Evolutionary conservation across 2,113 vertebrate genomes (phyloP).

Genomic region (Anthoscopus minutus): DNA sequence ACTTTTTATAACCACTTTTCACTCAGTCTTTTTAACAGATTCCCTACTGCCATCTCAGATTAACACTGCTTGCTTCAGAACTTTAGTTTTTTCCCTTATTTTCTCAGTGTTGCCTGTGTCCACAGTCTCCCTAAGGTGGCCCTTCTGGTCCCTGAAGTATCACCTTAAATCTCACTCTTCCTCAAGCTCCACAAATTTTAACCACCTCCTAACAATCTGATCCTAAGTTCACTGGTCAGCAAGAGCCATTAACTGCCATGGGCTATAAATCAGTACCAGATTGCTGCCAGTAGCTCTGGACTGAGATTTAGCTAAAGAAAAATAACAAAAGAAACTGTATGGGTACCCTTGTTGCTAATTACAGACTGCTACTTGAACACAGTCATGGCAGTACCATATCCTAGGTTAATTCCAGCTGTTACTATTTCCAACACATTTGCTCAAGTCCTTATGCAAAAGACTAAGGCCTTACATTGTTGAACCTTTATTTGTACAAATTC

Average conservation of each 20-base stretch:
- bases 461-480: background rate
- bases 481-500: background rate
- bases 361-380: background rate
- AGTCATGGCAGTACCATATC: background rate
- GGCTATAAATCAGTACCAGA: background rate
- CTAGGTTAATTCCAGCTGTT: background rate
- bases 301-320: background rate
- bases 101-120: background rate
- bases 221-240: background rate
- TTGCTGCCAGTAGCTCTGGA: background rate
- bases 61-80: background rate
- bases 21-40: background rate
- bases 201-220: background rate
- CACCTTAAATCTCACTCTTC: background rate
- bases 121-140: background rate
- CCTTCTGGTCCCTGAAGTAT: background rate
- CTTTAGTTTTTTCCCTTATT: background rate
- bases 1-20: background rate
- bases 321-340: background rate
- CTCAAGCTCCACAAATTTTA: slow-evolving; percentile 2
- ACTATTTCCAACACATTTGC: background rate
- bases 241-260: background rate
- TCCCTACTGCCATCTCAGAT: background rate
- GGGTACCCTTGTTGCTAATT: background rate
- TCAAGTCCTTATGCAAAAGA: background rate